Evolutionary conservation across 2,113 vertebrate genomes (phyloP).

Genomic region (Hiodon alosoides): DNA sequence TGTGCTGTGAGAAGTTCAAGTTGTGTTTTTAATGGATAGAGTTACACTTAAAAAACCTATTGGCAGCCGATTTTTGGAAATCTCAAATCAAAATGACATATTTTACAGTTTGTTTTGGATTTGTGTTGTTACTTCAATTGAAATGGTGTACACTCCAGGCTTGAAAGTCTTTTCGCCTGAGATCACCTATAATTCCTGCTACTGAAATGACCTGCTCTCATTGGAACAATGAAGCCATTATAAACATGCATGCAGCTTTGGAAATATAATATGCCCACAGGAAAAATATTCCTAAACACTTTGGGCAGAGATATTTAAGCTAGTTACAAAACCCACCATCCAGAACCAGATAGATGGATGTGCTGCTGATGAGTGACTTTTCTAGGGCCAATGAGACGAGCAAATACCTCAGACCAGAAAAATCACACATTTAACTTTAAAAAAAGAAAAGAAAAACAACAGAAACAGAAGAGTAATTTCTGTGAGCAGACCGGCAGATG

Average conservation of each 20-base stretch:
- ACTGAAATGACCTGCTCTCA: not conserved
- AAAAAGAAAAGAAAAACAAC: not conserved
- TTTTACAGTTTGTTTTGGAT: too few species aligned
- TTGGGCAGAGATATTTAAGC: not conserved
- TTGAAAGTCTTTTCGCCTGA: not conserved
- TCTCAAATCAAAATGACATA: not conserved
- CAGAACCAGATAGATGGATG: not conserved
- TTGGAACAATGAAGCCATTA: not conserved
- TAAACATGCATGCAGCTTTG: not conserved
- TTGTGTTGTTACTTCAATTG: not conserved
- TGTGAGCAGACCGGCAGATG: not conserved
- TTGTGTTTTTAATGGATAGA: too few species aligned
- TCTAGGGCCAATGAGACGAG: not conserved
- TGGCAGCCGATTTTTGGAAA: too few species aligned
- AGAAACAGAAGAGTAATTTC: not conserved
- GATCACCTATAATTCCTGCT: not conserved
- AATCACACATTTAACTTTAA: not conserved
- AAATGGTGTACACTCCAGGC: not conserved
- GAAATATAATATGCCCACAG: conserved; percentile 1
- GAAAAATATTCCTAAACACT: not conserved
- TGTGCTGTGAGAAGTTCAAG: not conserved
- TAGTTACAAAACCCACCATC: not conserved
- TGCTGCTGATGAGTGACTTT: not conserved
- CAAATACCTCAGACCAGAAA: too few species aligned
- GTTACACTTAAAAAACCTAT: too few species aligned